Conservation (phyloP, 2,888 invertebrate species). For the Drosophila nr. perissopoda region DNA sequence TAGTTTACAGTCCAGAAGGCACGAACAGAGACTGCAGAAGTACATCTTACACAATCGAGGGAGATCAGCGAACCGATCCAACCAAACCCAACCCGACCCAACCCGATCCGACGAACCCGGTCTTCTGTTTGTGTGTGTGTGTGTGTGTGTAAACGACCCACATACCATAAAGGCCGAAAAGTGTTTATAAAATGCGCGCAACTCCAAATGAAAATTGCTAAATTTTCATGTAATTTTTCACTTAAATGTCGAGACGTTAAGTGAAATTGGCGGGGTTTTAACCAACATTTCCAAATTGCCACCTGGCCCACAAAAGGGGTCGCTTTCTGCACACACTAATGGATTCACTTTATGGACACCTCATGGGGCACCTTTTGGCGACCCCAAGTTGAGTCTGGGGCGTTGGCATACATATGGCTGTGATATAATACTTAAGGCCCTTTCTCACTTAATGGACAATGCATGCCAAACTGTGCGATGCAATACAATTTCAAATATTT, state of each 20-base stretch:
- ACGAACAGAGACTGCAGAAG: conserved; percentile 51
- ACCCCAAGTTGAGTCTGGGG: conserved; percentile 21
- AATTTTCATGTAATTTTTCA: conserved; percentile 61
- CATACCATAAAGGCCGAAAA: conserved; percentile 56
- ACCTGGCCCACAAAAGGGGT: conserved; percentile 50
- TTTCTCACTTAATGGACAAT: conserved; percentile 8
- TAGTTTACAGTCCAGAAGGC: conserved; percentile 76
- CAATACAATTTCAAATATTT: conserved; percentile 34
- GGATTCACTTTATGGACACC: conserved; percentile 49
- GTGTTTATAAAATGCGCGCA: conserved; percentile 36
- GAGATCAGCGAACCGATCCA: conserved; percentile 68
- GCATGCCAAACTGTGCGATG: conserved; percentile 14
- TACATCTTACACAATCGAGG: conserved; percentile 66
- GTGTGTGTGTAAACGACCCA: conserved; percentile 36
- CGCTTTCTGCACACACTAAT: conserved; percentile 79
- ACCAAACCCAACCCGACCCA: conserved; percentile 23
- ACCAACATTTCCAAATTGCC: conserved; percentile 14
- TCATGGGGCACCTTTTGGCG: background rate
- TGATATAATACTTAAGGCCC: conserved; percentile 13
- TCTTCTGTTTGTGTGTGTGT: conserved; percentile 1
- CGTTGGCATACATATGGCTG: conserved; percentile 28
- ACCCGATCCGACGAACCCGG: conserved; percentile 29
- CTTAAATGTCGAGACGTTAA: conserved; percentile 49
- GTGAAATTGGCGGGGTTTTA: conserved; percentile 54
- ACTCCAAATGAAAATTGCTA: conserved; percentile 68